Evolutionary conservation across 2,888 invertebrate species (phyloP), one percentile per base, ranked within the genome.

Genomic region (Andrena haemorrhoa): DNA sequence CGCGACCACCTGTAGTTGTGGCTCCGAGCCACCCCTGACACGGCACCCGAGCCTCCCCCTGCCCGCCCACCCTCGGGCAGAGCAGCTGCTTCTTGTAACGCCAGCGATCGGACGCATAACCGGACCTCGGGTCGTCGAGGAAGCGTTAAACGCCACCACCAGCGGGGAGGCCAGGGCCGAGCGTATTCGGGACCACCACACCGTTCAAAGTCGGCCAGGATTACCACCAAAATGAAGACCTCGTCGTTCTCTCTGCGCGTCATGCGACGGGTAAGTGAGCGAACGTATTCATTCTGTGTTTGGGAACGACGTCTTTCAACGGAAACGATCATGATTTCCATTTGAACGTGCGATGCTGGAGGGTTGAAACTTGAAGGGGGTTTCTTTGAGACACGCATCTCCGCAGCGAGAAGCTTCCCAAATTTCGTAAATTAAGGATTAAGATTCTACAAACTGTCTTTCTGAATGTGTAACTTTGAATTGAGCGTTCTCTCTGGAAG

Each of bases 211-310:
- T 58, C 83, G 84, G 75, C 79, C 90, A 91, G 92, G 81, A 92
- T 91, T 90, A 86, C 91, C 78, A 92, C 89, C 82, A 96, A 95
- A 92, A 97, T 97, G 97, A 97, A 97, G 96, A 96, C 97, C 56
- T 96, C 97, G 68, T 97, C 97, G 91, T 97, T 97, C 93, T 97
- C 97, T 26, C 95, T 97, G 70, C 96, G 97, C 88, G 97, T 97
- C 90, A 97, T 97, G 97, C 95, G 97, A 94, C 95, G 97, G 96
- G 97, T 97, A 93, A 96, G 97, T 95, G 16, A 41, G n/a, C 29
- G 12, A 49, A 33, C 53, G 1, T 16, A 41, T 12, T 49, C 7
- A n/a, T n/a, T 12, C 26, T 49, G 29, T n/a, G n/a, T 16, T 23
- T 6, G 41, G 4, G 41, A 5, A 41, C 41, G 41, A 4, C 56